Percentiles rank a stretch among this genome's conserved stretches.
phyloP scores from a whole-genome alignment of 2,888 invertebrate species.

The Caenorhabditis drosophilae region DNA sequence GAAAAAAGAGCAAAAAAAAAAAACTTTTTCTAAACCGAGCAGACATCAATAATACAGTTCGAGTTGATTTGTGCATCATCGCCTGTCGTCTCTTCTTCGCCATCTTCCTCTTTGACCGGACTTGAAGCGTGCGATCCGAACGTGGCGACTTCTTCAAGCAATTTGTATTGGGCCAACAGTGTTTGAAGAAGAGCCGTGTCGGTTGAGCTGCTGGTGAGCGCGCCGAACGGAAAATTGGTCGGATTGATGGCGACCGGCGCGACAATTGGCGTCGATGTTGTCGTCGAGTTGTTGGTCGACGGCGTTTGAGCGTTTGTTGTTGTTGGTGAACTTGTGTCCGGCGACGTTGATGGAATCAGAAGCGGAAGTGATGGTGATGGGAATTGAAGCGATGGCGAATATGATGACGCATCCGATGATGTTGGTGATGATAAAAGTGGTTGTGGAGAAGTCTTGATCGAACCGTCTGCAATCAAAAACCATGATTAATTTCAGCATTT shows the following conservation, averaged over 20 bases:
- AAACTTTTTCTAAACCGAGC: constrained; percentile 27
- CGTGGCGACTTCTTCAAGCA: constrained; percentile 21
- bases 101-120: constrained; percentile 25
- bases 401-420: constrained; percentile 45
- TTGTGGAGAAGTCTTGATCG: constrained; percentile 37
- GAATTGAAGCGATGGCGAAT: constrained; percentile 36
- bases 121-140: constrained; percentile 20
- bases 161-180: constrained; percentile 38
- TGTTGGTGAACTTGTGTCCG: constrained; percentile 21
- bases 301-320: constrained; percentile 21
- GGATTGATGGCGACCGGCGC: constrained; percentile 41
- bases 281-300: background rate
- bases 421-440: constrained; percentile 43
- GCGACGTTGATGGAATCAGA: constrained; percentile 10
- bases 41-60: constrained; percentile 45
- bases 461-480: constrained; percentile 15
- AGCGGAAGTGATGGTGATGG: constrained; percentile 35
- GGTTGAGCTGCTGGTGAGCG: constrained; percentile 3
- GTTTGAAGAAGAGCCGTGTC: constrained; percentile 19
- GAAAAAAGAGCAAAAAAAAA: background rate
- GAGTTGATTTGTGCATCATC: constrained; percentile 10
- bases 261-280: constrained; percentile 16
- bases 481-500: background rate
- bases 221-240: constrained; percentile 16
- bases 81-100: constrained; percentile 10